These are phyloP conservation scores for Peribatodes rhomboidaria DNA, from an alignment of 2,888 invertebrate species.

Conservation along the genomic window DNA sequence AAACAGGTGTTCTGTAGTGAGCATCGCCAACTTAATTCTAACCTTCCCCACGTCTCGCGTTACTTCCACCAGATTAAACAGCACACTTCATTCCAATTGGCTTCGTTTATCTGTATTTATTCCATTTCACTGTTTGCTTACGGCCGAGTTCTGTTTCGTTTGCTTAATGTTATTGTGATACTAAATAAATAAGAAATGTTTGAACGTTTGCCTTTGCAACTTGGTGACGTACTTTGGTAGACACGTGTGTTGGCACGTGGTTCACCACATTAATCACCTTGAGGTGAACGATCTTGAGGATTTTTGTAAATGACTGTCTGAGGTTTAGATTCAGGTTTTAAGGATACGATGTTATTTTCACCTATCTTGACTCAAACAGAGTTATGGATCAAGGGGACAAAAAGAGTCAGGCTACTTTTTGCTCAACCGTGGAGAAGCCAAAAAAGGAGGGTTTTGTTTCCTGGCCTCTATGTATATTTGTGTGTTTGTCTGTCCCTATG, in stretches of 20 bases:
- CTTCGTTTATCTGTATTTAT: conserved; percentile 18
- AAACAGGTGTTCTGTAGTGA: background rate
- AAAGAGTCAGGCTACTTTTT: too few species aligned
- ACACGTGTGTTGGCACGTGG: background rate
- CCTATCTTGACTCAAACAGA: too few species aligned
- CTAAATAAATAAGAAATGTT: conserved; percentile 4
- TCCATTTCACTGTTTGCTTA: conserved; percentile 1
- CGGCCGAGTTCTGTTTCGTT: conserved; percentile 4
- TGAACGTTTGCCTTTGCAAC: background rate
- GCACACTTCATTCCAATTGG: conserved; percentile 21
- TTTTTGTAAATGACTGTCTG: too few species aligned
- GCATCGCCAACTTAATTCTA: too few species aligned
- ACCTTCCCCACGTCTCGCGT: background rate
- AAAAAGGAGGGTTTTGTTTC: too few species aligned
- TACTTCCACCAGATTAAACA: conserved; percentile 20
- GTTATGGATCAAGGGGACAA: too few species aligned
- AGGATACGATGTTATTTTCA: too few species aligned
- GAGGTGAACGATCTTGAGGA: background rate
- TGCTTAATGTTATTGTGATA: conserved; percentile 19
- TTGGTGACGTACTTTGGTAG: background rate
- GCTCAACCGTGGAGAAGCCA: too few species aligned
- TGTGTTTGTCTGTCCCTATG: too few species aligned
- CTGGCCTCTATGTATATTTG: too few species aligned
- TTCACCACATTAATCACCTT: too few species aligned
- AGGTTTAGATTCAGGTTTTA: too few species aligned